Evolutionary conservation across 2,797 vertebrate genomes (phyloP), one percentile per base, ranked within the genome.

Genomic region (Siniperca scherzeri): DNA sequence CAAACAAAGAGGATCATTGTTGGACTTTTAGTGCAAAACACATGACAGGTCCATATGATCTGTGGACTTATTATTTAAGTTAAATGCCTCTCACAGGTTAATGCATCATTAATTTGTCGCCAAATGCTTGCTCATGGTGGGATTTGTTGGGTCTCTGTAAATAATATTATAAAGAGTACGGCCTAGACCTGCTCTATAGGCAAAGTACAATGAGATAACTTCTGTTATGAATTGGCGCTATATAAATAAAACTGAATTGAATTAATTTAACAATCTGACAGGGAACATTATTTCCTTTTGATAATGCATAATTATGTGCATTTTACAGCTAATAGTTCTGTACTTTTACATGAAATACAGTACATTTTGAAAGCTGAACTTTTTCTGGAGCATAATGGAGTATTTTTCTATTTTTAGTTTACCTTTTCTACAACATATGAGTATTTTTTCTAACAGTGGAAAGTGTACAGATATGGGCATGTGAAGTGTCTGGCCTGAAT

Each of bases 401-500:
- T 6, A 44, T 52, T 56, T 74, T 52, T 53, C 38, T 6, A 30
- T 40, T 52, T 73, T 61, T 46, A 44, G 12, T 22, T 40, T n/a
- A n/a, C 33, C 9, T 59, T 57, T 25, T 19, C 3, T 38, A 10
- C 10, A 57, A 16, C 2, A 21, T 21, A 1, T 16, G 21, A 12
- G 13, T 17, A 6, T 36, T 2, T 71, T 5, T 16, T 16, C 1
- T 11, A 36, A 13, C 27, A n/a, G 7, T 52, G 16, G 13, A 7
- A 33, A 1, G 21, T 56, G 40, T 36, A 11, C 66, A 82, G 71
- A 60, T 77, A 81, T 79, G 65, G 27, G 19, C 88, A 69, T 78
- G 59, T 82, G 72, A 74, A 70, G 50, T 55, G 60, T 69, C 77
- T 85, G 70, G 64, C 76, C 81, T 82, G 65, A 60, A 79, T 86